These are phyloP conservation scores for Thaumatotibia leucotreta DNA, from an alignment of 1,140 invertebrate genomes.

Conservation along the genomic window DNA sequence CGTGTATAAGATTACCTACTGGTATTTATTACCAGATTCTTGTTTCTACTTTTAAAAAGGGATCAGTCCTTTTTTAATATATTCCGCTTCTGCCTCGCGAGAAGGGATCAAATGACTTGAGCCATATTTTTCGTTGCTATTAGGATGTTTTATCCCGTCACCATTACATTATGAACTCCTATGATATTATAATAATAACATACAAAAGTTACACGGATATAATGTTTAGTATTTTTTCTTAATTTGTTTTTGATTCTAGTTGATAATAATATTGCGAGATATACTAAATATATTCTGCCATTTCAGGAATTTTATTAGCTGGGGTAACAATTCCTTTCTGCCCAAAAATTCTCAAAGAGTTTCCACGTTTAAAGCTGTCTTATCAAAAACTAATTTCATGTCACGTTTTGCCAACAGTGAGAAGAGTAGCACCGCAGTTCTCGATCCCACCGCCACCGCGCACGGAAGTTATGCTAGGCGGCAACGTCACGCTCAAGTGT, in stretches of 20 bases:
- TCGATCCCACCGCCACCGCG: slow-evolving; percentile 90
- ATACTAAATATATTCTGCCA: no score
- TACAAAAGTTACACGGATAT: no score
- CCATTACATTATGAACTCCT: not conserved
- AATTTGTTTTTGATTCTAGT: no score
- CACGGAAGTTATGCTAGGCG: slow-evolving; percentile 93
- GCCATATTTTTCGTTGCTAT: not conserved
- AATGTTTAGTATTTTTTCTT: no score
- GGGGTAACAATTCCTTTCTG: no score
- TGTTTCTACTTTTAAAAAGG: not conserved
- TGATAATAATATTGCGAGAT: no score
- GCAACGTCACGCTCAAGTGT: slow-evolving; percentile 94
- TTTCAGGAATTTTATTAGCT: no score
- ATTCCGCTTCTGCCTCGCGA: not conserved
- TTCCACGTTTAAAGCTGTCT: no score
- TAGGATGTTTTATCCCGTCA: not conserved
- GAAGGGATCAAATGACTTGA: not conserved
- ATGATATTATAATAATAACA: not conserved
- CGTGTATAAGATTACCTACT: not conserved
- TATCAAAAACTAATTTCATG: not conserved
- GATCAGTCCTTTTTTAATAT: not conserved
- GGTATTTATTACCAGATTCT: not conserved
- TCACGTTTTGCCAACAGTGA: slow-evolving; percentile 81
- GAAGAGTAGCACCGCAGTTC: slow-evolving; percentile 95
- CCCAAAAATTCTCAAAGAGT: no score